Evolutionary conservation across 2,888 invertebrate species (phyloP), one percentile per base, ranked within the genome.

Genomic region (Rhopalosiphum nymphaeae): DNA sequence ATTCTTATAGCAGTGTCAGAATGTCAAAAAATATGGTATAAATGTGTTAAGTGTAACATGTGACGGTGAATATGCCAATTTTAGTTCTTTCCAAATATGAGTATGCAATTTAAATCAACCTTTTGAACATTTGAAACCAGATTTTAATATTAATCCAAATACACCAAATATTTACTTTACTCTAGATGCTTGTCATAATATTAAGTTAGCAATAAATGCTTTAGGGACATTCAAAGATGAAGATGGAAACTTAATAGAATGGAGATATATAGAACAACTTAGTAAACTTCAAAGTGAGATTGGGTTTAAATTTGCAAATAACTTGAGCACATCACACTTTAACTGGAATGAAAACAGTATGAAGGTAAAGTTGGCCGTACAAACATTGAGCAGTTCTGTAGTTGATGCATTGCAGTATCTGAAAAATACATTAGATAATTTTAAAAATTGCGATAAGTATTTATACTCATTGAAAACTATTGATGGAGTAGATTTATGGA

Each of bases 161-260:
- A 56, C 56, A 56, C 56, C 56, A 21, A 89, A 42, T 78, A 78
- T 49, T 29, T 46, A 91, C n/a, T 91, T 78, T 1, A 91, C 78
- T 21, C 90, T 78, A n/a, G 90, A 91, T 49, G 90, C 90, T 26
- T 91, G 90, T 25, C 49, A 67, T 78, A 91, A 91, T n/a, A 49
- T 91, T n/a, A 91, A 91, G 21, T 56, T 56, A 4, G 56, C 56
- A 21, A 56, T 78, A 49, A 49, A 49, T 49, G 49, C 49, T 49
- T 49, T 49, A 49, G 49, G 49, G 9, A 49, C 11, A 44, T 90
- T 90, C 46, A 57, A 46, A 90, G 90, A 90, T 90, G 7, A 16
- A 46, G 29, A 90, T 49, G 49, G 49, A 5, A n/a, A 67, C 4
- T n/a, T 67, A 16, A 90, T 90, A 36, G 90, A 90, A 67, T 90